Conservation (phyloP, 2,888 invertebrate genomes). For the Disparrhopalites patrizii region DNA sequence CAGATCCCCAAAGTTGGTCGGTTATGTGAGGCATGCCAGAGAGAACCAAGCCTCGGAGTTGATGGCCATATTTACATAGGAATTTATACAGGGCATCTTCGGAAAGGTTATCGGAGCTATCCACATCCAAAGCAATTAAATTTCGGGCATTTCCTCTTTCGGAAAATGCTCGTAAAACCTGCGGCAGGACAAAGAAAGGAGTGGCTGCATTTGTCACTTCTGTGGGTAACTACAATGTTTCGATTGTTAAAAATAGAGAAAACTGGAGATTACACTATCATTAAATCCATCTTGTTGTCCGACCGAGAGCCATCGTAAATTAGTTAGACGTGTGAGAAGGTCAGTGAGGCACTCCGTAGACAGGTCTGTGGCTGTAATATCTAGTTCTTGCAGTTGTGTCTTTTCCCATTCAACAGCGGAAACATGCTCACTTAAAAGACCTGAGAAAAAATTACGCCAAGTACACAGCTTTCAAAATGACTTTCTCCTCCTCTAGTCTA, state of each 20-base stretch:
- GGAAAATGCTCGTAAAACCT: constrained; percentile 83
- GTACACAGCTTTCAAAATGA: neutral
- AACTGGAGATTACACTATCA: constrained; percentile 64
- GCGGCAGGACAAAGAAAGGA: constrained; percentile 29
- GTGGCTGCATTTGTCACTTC: neutral
- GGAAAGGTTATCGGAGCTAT: constrained; percentile 89
- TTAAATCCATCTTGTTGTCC: constrained; percentile 98
- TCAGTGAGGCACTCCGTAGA: constrained; percentile 89
- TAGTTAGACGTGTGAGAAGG: constrained; percentile 81
- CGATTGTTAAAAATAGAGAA: neutral
- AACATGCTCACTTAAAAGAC: constrained; percentile 83
- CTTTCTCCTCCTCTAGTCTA: neutral
- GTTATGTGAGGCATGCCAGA: constrained; percentile 98
- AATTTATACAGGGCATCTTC: constrained; percentile 92
- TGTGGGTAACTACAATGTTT: neutral
- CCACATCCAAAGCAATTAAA: constrained; percentile 84
- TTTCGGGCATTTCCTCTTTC: constrained; percentile 72
- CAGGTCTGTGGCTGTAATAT: constrained; percentile 94
- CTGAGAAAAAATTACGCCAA: constrained; percentile 53
- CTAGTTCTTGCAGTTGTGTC: constrained; percentile 86
- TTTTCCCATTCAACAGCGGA: constrained; percentile 99
- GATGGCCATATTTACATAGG: constrained; percentile 80
- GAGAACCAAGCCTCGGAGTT: constrained; percentile 79
- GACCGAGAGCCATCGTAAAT: constrained; percentile 82
- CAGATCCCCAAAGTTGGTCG: constrained; percentile 96